Conservation (phyloP, 1,140 invertebrate species). For the Danaus plexippus region DNA sequence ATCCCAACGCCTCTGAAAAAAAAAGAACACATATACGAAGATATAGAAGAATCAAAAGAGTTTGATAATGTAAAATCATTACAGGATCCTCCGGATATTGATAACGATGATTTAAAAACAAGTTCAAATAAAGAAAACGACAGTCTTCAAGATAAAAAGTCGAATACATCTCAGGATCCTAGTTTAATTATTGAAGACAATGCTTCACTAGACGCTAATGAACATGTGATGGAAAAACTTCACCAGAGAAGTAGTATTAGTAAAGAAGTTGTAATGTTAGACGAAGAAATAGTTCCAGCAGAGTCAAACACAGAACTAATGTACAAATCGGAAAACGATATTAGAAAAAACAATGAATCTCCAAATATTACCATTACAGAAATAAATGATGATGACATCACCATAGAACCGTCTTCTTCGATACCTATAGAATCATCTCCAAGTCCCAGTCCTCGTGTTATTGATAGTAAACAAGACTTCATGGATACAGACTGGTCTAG, state of each 20-base stretch:
- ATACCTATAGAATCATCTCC: slow-evolving; percentile 55
- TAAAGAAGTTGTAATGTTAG: slow-evolving; percentile 45
- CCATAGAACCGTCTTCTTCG: slow-evolving; percentile 37
- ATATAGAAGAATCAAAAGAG: slow-evolving; percentile 65
- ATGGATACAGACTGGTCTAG: slow-evolving; percentile 56
- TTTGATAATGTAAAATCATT: slow-evolving; percentile 33
- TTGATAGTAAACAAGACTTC: slow-evolving; percentile 33
- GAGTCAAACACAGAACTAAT: slow-evolving; percentile 61
- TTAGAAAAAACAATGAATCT: slow-evolving; percentile 46
- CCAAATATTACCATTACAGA: slow-evolving; percentile 69
- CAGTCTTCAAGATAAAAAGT: slow-evolving; percentile 53
- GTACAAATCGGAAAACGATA: slow-evolving; percentile 53
- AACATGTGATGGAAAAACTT: slow-evolving; percentile 61
- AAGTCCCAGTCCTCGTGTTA: slow-evolving; percentile 45
- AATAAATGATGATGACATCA: slow-evolving; percentile 57
- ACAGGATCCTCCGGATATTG: slow-evolving; percentile 32
- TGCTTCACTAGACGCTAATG: slow-evolving; percentile 56
- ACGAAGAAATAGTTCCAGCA: slow-evolving; percentile 53
- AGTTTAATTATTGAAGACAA: slow-evolving; percentile 62
- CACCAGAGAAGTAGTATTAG: slow-evolving; percentile 44
- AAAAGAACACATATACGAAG: slow-evolving; percentile 75
- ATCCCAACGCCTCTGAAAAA: slow-evolving; percentile 60
- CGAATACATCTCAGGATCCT: slow-evolving; percentile 54
- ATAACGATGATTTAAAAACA: slow-evolving; percentile 32
- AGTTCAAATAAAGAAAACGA: slow-evolving; percentile 45